Base-by-base conservation (phyloP, 1,140 invertebrate species). In the Drosophila pectinifera region DNA sequence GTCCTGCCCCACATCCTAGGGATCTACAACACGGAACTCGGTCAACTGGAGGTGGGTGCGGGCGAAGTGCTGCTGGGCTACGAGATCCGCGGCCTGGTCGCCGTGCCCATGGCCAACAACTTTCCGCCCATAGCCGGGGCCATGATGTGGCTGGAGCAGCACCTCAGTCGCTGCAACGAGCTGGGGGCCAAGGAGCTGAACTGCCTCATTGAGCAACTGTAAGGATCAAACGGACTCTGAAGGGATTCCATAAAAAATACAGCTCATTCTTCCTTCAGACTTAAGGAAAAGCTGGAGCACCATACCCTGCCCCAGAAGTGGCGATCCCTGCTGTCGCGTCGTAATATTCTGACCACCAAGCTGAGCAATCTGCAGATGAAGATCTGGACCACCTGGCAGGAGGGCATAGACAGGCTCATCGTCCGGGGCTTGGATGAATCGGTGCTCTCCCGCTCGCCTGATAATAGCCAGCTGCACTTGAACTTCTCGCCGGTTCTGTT, bases 41-140 rank as follows among this genome's bases (percentile, higher is more conserved):
- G 41, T n/a, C 84, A 91, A 43, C 63, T 92, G 65, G 91, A 92
- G 54, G 28, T 11, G 20, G 83, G 76, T 43, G 79, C 90, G 13
- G 43, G 46, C 5, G 64, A 79, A 16, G 61, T 84, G 4, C 53
- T 91, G 4, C 39, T 89, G 36, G 69, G 58, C 45, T 86, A 80
- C 62, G 83, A 91, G 31, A 73, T 62, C 16, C 81, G 73, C 2
- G 91, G 88, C 14, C 38, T 91, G 8, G 18, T 63, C 0, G 88
- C 89, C 14, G 72, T 93, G 41, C 92, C 93, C 3, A 91, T 95
- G 10, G 93, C 95, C 76, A 92, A 93, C 34, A 94, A 95, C 85
- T 95, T 95, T 92, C 96, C 96, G 3, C 94, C 94, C 26, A 94
- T 96, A 14, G 94, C 96, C 36, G 95, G 96, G 6, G 93, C 93